Evolutionary conservation across 2,113 vertebrate genomes (phyloP).

Genomic region (Polypterus bichir): DNA sequence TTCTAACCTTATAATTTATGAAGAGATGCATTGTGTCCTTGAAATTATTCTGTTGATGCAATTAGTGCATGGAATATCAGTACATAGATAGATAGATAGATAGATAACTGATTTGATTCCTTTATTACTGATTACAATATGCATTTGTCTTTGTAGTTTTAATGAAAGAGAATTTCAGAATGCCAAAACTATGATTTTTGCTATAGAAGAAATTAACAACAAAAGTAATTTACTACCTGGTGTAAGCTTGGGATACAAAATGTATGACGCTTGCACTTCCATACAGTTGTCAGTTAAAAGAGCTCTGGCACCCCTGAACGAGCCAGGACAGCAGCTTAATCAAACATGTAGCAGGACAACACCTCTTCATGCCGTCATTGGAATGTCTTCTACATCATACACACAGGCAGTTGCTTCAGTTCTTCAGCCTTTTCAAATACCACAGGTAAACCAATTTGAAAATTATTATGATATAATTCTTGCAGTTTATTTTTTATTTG

Average conservation of each 20-base stretch:
- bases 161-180: slow-evolving; percentile 24
- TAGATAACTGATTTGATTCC: neutral
- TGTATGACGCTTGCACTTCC: slow-evolving; percentile 25
- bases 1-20: neutral
- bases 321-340: slow-evolving; percentile 13
- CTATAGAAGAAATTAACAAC: slow-evolving; percentile 32
- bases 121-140: neutral
- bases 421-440: slow-evolving; percentile 19
- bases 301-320: slow-evolving; percentile 26
- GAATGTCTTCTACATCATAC: slow-evolving; percentile 22
- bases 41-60: no score
- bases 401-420: slow-evolving; percentile 16
- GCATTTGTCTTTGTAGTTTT: slow-evolving; percentile 13
- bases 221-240: slow-evolving; percentile 24
- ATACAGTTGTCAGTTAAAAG: slow-evolving; percentile 13
- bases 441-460: slow-evolving; percentile 15
- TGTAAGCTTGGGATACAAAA: slow-evolving; percentile 25
- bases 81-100: no score
- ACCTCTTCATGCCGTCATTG: slow-evolving; percentile 24
- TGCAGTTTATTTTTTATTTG: neutral
- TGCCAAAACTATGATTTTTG: slow-evolving; percentile 28
- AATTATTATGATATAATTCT: slow-evolving; percentile 3
- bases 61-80: no score
- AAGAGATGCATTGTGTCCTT: no score
- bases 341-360: slow-evolving; percentile 16